Percentiles rank a stretch among this genome's conserved stretches.
Evolutionary conservation across 2,888 invertebrate species (phyloP).

Genomic region (Dryomyza anilis): DNA sequence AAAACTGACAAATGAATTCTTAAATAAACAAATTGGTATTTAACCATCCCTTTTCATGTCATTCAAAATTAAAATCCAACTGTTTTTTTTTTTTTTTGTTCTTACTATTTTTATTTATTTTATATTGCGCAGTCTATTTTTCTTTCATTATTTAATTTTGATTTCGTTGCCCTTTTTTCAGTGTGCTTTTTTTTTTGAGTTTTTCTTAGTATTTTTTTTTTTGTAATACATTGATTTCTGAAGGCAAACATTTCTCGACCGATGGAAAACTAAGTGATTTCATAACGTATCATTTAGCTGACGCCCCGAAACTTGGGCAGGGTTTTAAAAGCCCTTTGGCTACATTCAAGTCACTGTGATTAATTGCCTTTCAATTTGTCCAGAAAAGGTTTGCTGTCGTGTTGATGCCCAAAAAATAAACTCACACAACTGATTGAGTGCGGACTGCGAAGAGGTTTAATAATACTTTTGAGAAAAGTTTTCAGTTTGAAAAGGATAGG

Average conservation of each 20-base stretch:
- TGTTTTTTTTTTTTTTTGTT: constrained; percentile 4
- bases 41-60: constrained; percentile 43
- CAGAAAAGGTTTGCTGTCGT: neutral
- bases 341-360: constrained; percentile 48
- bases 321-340: neutral
- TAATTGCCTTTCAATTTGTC: constrained; percentile 52
- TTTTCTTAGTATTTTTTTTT: constrained; percentile 38
- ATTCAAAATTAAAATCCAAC: neutral
- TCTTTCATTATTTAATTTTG: constrained; percentile 6
- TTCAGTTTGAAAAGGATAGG: constrained; percentile 42
- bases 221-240: neutral
- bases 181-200: constrained; percentile 35
- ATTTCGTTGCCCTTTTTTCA: neutral
- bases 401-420: too few species aligned
- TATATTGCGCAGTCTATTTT: constrained; percentile 27
- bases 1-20: constrained; percentile 46
- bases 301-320: neutral
- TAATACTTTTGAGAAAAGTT: neutral
- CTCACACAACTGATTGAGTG: neutral
- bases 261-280: neutral
- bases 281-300: constrained; percentile 7
- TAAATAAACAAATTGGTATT: constrained; percentile 51
- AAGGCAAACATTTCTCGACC: neutral
- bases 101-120: constrained; percentile 8
- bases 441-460: neutral